These are phyloP conservation scores for Salvelinus fontinalis DNA, from an alignment of 2,113 vertebrate species.

Conservation along the genomic window DNA sequence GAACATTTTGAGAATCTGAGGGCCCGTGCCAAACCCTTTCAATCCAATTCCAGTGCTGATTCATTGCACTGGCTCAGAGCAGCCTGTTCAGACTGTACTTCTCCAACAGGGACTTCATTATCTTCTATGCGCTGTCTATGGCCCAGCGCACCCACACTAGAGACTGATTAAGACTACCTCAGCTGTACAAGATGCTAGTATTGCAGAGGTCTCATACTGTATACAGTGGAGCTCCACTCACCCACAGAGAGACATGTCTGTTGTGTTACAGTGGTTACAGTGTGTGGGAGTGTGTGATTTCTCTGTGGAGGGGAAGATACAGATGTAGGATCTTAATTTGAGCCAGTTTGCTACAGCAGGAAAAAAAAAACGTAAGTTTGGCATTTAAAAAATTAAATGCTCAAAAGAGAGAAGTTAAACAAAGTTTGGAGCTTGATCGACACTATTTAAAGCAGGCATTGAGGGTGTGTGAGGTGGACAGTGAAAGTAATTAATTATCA, in stretches of 20 bases:
- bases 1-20: no score
- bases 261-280: background rate
- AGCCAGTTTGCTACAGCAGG: background rate
- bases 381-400: no score
- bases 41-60: no score
- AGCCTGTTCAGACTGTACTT: background rate
- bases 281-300: background rate
- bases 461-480: background rate
- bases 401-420: background rate
- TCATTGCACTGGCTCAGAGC: background rate
- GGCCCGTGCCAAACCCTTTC: no score
- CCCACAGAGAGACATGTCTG: background rate
- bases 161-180: slow-evolving; percentile 10
- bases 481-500: slow-evolving; percentile 51
- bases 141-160: background rate
- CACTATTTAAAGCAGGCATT: background rate
- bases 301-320: background rate
- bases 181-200: slow-evolving; percentile 6
- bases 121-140: background rate
- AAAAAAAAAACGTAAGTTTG: no score
- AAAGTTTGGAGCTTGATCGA: background rate
- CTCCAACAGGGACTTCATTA: slow-evolving; percentile 1
- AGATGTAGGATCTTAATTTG: no score
- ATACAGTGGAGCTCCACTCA: background rate
- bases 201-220: no score